phyloP scores from a whole-genome alignment of 2,797 vertebrate genomes.

The Centropyge bicolor region DNA sequence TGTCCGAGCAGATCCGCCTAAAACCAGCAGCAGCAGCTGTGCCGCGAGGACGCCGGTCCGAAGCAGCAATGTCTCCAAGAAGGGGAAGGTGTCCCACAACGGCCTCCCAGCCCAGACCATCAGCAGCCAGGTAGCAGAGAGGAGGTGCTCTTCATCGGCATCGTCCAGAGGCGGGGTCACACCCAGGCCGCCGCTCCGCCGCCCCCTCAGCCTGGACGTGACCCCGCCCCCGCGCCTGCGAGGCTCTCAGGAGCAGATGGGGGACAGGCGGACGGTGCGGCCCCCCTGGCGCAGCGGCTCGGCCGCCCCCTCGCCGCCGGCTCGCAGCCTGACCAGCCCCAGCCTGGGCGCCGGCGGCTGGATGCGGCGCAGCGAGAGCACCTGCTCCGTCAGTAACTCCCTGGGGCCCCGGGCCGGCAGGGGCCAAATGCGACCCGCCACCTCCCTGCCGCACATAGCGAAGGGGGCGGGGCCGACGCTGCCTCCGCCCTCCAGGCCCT shows the following conservation, averaged over 20 bases:
- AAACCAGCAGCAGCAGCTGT: slow-evolving; percentile 6
- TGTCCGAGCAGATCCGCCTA: slow-evolving; percentile 46
- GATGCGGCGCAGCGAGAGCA: slow-evolving; percentile 92
- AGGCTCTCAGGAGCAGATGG: slow-evolving; percentile 58
- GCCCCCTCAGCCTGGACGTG: slow-evolving; percentile 79
- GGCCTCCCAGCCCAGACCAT: slow-evolving; percentile 68
- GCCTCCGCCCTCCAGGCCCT: slow-evolving; percentile 79
- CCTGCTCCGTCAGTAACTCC: slow-evolving; percentile 83
- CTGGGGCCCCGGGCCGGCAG: slow-evolving; percentile 50
- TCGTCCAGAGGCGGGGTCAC: slow-evolving; percentile 12
- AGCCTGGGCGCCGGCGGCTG: slow-evolving; percentile 79
- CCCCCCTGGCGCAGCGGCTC: slow-evolving; percentile 82
- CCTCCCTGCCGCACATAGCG: slow-evolving; percentile 92
- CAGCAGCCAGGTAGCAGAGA: slow-evolving; percentile 55
- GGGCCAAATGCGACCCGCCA: slow-evolving; percentile 86
- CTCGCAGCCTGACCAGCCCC: slow-evolving; percentile 83
- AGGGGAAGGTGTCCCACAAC: slow-evolving; percentile 73
- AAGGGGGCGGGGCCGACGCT: slow-evolving; percentile 69
- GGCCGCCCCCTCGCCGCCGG: slow-evolving; percentile 69
- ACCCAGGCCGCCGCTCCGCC: slow-evolving; percentile 60
- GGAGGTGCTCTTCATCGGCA: slow-evolving; percentile 29
- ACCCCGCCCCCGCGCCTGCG: slow-evolving; percentile 62
- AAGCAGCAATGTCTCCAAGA: slow-evolving; percentile 59
- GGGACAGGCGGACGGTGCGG: slow-evolving; percentile 70
- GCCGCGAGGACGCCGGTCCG: slow-evolving; percentile 30